Conservation (phyloP, 2,797 vertebrate genomes). For the Apodemus agrarius region DNA sequence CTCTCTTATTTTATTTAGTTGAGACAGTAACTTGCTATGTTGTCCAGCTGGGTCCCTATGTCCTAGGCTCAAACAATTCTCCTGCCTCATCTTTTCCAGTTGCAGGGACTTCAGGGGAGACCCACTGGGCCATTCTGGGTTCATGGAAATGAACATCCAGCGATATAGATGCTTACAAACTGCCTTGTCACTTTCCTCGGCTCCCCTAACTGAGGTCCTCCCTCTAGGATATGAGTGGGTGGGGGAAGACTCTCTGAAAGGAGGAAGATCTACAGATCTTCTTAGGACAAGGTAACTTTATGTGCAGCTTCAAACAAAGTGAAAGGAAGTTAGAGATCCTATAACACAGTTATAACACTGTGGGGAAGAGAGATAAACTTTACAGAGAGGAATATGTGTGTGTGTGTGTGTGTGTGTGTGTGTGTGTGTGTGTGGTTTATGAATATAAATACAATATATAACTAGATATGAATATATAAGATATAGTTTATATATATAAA, state of each 20-base stretch:
- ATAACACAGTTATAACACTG: not conserved
- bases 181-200: too few species aligned
- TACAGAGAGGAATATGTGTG: not conserved
- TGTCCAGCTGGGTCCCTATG: not conserved
- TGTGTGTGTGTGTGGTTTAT: not conserved
- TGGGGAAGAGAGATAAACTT: not conserved
- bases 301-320: not conserved
- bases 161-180: not conserved
- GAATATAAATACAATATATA: not conserved
- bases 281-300: not conserved
- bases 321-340: not conserved
- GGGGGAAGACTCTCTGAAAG: not conserved
- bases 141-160: not conserved
- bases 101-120: not conserved
- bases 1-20: not conserved
- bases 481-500: not conserved
- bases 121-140: not conserved
- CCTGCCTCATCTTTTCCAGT: not conserved
- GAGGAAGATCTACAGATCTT: not conserved
- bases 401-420: not conserved
- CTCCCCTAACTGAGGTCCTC: too few species aligned
- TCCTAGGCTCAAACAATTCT: not conserved
- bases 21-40: not conserved
- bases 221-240: not conserved
- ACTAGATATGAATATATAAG: not conserved